Percentiles rank a stretch among this genome's conserved stretches.
These are phyloP conservation scores for Phrixothrix hirtus DNA, from an alignment of 2,888 invertebrate genomes.

Conservation along the genomic window DNA sequence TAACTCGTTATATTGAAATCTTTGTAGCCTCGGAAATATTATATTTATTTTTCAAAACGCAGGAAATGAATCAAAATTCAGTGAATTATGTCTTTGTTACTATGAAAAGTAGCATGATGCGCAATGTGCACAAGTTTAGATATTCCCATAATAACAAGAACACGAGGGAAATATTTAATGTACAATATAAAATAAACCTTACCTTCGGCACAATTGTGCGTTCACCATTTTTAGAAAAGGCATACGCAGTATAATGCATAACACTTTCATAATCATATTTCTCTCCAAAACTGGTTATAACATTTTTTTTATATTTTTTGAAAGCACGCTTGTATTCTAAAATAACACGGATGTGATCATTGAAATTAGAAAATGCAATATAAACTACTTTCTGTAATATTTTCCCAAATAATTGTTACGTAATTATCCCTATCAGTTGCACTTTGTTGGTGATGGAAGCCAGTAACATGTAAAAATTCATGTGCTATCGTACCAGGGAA, in stretches of 20 bases:
- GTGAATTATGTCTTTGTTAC: too few relatives aligned
- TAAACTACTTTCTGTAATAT: constrained; percentile 62
- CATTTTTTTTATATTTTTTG: constrained; percentile 64
- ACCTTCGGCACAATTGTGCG: constrained; percentile 67
- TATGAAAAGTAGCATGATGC: too few relatives aligned
- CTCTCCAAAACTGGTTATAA: constrained; percentile 68
- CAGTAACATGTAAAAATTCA: constrained; percentile 78
- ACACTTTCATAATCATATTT: constrained; percentile 72
- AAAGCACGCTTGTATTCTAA: constrained; percentile 65
- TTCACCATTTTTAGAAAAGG: constrained; percentile 70
- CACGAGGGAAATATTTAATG: too few relatives aligned
- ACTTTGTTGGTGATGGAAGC: constrained; percentile 84
- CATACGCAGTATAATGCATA: constrained; percentile 71
- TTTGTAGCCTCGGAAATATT: too few relatives aligned
- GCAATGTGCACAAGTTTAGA: too few relatives aligned
- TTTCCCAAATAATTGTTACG: constrained; percentile 73
- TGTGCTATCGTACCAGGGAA: constrained; percentile 70
- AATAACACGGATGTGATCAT: too few relatives aligned
- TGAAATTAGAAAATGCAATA: too few relatives aligned
- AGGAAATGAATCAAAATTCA: too few relatives aligned
- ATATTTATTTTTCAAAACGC: too few relatives aligned
- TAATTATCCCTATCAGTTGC: constrained; percentile 76
- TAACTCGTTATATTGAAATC: too few relatives aligned
- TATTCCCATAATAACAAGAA: too few relatives aligned
- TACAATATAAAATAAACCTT: too few relatives aligned